Base-by-base conservation (phyloP, 2,797 vertebrate species). In the Coregonus ussuriensis region DNA sequence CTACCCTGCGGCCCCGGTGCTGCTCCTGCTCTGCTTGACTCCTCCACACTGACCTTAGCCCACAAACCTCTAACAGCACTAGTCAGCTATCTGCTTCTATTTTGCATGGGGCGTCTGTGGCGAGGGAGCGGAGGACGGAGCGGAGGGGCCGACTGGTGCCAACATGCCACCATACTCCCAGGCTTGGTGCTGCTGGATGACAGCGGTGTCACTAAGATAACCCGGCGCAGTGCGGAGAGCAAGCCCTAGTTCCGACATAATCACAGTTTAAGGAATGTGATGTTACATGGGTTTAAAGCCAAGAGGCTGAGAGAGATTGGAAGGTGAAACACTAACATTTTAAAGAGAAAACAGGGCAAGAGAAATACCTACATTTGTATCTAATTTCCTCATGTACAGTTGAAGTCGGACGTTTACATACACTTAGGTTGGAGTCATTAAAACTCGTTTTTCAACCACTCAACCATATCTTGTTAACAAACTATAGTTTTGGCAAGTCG, bases 81-180 rank as follows among this genome's bases (percentile, higher is more conserved):
- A 92, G 92, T 92, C 92, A 93, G 91, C 90, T 91, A 87, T 93
- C 90, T 89, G 85, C 90, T 89, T 90, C 77, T 82, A 87, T 91
- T 93, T 90, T 89, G 83, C 87, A 87, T 80, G 84, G 86, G 31
- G 82, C 74, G 83, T 90, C 79, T 87, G 81, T 85, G 82, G 82
- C 80, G 73, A 77, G 76, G 79, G 84, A 83, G 84, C 74, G 81
- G 79, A 73, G 37, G 18, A 33, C 29, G 6, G 47, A 76, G 85
- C 11, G 52, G 74, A 85, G 83, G 79, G 62, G 85, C 82, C 77
- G 89, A 87, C 92, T 90, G 88, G 86, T 92, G 85, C 72, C 83
- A 87, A 65, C 69, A 59, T 37, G 81, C 82, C 86, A 80, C 80
- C 86, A 6, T 69, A 73, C 81, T 84, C 82, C 83, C 47, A 1